These are phyloP conservation scores for Willowsia nigromaculata DNA, from an alignment of 2,888 invertebrate genomes.

Conservation along the genomic window DNA sequence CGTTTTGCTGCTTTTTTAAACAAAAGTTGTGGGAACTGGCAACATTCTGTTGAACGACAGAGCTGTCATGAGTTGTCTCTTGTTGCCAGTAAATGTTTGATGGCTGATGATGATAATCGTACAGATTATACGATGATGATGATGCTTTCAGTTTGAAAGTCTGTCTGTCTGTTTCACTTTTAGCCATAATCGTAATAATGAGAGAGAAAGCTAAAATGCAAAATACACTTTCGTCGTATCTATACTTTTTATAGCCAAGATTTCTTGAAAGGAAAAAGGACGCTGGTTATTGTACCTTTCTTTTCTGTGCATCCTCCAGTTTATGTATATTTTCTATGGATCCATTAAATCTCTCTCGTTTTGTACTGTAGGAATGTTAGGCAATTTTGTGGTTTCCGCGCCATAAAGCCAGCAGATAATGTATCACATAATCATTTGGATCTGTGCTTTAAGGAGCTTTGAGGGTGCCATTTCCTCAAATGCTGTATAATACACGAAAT, in stretches of 20 bases:
- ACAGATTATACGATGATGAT: slow-evolving; percentile 48
- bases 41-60: neutral
- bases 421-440: slow-evolving; percentile 67
- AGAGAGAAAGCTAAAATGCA: neutral
- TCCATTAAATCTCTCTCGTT: slow-evolving; percentile 55
- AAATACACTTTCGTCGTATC: neutral
- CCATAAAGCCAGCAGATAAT: slow-evolving; percentile 66
- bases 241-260: neutral
- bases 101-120: slow-evolving; percentile 19
- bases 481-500: neutral
- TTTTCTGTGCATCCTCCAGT: neutral
- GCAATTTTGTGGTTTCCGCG: slow-evolving; percentile 66
- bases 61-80: neutral
- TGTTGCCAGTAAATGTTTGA: neutral
- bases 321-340: slow-evolving; percentile 24
- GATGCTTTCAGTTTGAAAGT: slow-evolving; percentile 40
- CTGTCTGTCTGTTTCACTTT: slow-evolving; percentile 18
- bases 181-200: neutral
- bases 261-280: neutral
- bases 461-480: slow-evolving; percentile 44
- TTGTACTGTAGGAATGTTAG: slow-evolving; percentile 47
- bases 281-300: neutral
- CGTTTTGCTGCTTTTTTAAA: too few species aligned
- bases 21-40: too few species aligned
- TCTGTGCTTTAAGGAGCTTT: slow-evolving; percentile 33